phyloP scores from a whole-genome alignment of 2,113 vertebrate species.

The Nothocercus nigrocapillus region DNA sequence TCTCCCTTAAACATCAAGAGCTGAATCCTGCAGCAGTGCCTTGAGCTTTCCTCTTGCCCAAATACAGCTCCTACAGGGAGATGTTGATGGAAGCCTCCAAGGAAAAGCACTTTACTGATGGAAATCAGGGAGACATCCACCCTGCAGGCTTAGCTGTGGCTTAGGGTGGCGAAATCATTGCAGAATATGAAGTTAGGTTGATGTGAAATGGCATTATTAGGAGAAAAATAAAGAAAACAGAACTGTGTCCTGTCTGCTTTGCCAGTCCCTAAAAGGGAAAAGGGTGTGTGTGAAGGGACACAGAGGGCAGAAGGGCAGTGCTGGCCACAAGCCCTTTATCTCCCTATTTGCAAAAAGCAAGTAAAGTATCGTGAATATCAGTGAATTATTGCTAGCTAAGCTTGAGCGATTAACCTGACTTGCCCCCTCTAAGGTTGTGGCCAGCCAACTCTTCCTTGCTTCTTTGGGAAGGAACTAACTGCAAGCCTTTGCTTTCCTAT shows the following conservation, averaged over 20 bases:
- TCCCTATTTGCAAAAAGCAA: neutral
- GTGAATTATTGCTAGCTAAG: neutral
- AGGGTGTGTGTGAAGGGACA: accelerated
- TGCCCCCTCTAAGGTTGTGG: neutral
- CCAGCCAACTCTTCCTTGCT: accelerated
- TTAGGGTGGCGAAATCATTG: neutral
- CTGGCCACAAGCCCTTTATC: neutral
- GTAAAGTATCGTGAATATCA: neutral
- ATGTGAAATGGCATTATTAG: neutral
- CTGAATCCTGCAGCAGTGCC: neutral
- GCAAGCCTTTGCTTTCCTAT: neutral
- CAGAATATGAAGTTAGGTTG: neutral
- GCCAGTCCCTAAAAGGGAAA: neutral
- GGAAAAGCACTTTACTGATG: neutral
- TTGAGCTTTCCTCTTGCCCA: neutral
- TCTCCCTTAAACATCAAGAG: neutral
- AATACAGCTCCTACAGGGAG: neutral
- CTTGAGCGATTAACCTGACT: neutral
- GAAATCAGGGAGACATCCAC: neutral
- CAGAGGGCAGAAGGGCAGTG: neutral
- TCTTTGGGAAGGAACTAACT: neutral
- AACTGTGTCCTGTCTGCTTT: neutral
- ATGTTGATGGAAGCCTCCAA: neutral
- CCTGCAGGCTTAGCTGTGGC: neutral
- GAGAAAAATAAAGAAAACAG: neutral